Percentiles rank a stretch among this genome's conserved stretches.
Evolutionary conservation across 2,797 vertebrate species (phyloP).

Genomic region (Philypnodon macrostomus): DNA sequence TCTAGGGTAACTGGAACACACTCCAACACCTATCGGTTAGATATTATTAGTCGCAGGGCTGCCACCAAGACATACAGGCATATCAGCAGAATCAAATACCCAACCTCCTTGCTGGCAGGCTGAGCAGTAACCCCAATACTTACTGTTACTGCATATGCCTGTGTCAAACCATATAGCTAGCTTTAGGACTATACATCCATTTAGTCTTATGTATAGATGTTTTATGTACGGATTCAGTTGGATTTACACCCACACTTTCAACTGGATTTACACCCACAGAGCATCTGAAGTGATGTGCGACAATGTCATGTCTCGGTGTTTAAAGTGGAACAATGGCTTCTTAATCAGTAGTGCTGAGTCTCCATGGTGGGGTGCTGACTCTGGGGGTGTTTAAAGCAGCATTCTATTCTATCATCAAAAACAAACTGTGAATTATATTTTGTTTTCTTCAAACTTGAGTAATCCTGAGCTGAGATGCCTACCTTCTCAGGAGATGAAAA

Average conservation of each 20-base stretch:
- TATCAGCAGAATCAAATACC: too few relatives aligned
- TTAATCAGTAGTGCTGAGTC: slow-evolving; percentile 5
- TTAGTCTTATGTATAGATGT: background rate
- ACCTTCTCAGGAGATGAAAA: too few relatives aligned
- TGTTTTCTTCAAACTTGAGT: too few relatives aligned
- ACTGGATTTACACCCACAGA: slow-evolving; percentile 6
- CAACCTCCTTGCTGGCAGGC: too few relatives aligned
- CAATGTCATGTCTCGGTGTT: background rate
- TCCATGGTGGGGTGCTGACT: slow-evolving; percentile 9
- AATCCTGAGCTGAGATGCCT: too few relatives aligned
- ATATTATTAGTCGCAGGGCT: too few relatives aligned
- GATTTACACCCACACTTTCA: background rate
- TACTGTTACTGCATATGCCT: too few relatives aligned
- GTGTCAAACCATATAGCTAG: background rate
- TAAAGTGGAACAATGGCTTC: background rate
- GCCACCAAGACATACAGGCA: background rate
- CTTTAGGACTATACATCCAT: background rate
- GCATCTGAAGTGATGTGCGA: slow-evolving; percentile 1
- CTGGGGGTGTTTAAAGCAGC: background rate
- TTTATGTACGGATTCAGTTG: background rate
- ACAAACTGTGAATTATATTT: background rate
- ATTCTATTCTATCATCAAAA: too few relatives aligned
- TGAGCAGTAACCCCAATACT: too few relatives aligned
- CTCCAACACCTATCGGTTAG: too few relatives aligned
- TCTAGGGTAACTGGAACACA: too few relatives aligned